These are phyloP conservation scores for Harpagoxenus sublaevis DNA, from an alignment of 2,888 invertebrate species.

Conservation along the genomic window DNA sequence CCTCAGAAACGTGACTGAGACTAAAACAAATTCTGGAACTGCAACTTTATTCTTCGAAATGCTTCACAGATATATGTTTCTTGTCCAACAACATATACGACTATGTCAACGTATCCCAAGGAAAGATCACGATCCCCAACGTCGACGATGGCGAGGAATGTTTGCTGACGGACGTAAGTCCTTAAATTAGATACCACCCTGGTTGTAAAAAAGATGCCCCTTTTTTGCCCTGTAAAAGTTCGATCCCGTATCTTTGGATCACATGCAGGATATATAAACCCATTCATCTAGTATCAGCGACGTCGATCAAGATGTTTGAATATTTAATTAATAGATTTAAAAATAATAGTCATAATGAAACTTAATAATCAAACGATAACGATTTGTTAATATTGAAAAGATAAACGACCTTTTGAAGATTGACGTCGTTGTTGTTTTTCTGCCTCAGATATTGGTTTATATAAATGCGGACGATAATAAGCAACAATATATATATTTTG, in stretches of 20 bases:
- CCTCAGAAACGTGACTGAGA: background rate
- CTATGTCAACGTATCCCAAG: constrained; percentile 98
- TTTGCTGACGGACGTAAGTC: constrained; percentile 95
- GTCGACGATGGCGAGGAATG: constrained; percentile 99
- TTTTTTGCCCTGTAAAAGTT: background rate
- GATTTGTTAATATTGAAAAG: background rate
- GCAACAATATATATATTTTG: constrained; percentile 42
- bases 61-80: constrained; percentile 91
- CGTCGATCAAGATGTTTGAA: constrained; percentile 13
- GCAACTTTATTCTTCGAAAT: constrained; percentile 57
- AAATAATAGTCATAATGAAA: background rate
- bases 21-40: constrained; percentile 19
- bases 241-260: constrained; percentile 36
- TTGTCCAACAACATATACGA: constrained; percentile 96
- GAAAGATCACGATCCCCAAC: constrained; percentile 97
- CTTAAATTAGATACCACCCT: constrained; percentile 43
- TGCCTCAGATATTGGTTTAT: constrained; percentile 7
- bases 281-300: background rate
- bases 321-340: background rate
- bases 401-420: background rate
- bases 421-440: constrained; percentile 25
- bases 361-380: background rate
- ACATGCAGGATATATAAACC: background rate
- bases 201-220: constrained; percentile 10
- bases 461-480: constrained; percentile 33